phyloP scores from a whole-genome alignment of 2,888 invertebrate genomes.

The Celastrina argiolus region DNA sequence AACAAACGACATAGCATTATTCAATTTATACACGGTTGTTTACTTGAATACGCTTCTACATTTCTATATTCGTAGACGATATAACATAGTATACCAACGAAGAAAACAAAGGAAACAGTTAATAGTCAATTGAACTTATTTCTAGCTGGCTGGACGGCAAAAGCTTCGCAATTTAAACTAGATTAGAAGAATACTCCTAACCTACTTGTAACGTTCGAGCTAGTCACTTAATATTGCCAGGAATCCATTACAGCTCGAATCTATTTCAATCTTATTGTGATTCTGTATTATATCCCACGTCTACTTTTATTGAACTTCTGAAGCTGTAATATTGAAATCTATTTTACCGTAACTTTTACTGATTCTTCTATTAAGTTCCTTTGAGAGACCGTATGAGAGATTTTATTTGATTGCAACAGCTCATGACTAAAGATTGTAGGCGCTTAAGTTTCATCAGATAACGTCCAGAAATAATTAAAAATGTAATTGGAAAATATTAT shows the following conservation, averaged over 20 bases:
- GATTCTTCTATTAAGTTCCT: not conserved
- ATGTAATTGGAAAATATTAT: not conserved
- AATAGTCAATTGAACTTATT: conserved; percentile 69
- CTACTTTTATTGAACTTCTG: not conserved
- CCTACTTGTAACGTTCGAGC: conserved; percentile 24
- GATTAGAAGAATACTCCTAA: conserved; percentile 50
- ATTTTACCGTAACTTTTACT: not conserved
- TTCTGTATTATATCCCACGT: not conserved
- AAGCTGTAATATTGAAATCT: not conserved
- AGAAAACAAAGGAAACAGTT: conserved; percentile 53
- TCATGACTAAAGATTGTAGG: not conserved
- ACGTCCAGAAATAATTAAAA: not conserved
- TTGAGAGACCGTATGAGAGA: not conserved
- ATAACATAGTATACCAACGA: conserved; percentile 47
- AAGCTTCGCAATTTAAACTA: conserved; percentile 50
- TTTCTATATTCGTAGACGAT: conserved; percentile 22
- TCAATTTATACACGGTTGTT: not conserved
- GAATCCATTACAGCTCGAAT: conserved; percentile 10
- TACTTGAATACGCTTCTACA: not conserved
- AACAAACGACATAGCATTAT: no score
- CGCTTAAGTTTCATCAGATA: not conserved
- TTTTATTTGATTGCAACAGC: not conserved
- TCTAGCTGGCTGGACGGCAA: conserved; percentile 51
- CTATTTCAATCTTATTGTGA: conserved; percentile 16
- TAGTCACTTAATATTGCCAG: conserved; percentile 35